phyloP scores from a whole-genome alignment of 2,888 invertebrate species.

The Gibbula magus region DNA sequence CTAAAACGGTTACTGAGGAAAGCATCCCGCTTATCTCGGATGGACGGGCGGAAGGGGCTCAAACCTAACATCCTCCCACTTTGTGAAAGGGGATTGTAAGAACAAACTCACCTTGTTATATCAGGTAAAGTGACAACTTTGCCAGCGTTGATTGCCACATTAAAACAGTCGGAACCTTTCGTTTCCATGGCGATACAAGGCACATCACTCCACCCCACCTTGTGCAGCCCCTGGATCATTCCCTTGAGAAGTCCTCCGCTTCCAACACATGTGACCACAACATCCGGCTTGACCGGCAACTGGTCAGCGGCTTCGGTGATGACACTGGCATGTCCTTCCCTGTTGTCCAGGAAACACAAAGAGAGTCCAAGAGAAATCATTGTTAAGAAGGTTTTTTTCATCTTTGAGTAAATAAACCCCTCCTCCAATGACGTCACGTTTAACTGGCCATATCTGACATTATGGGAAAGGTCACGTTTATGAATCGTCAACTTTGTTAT shows the following conservation, averaged over 20 bases:
- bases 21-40: not conserved
- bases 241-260: conserved; percentile 77
- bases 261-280: conserved; percentile 76
- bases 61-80: not conserved
- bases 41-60: conserved; percentile 13
- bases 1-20: no score
- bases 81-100: no score
- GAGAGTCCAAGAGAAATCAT: not conserved
- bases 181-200: conserved; percentile 78
- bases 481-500: no score
- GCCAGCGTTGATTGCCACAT: conserved; percentile 74
- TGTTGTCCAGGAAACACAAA: conserved; percentile 42
- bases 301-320: conserved; percentile 75
- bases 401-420: no score
- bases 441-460: no score
- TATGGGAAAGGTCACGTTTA: no score
- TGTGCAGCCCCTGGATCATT: conserved; percentile 66
- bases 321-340: conserved; percentile 76
- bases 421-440: no score
- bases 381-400: no score
- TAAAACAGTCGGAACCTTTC: conserved; percentile 76
- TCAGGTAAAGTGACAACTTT: conserved; percentile 72
- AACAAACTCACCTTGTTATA: conserved; percentile 72
- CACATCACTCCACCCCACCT: conserved; percentile 73
- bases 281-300: conserved; percentile 72